A percentile compares a stretch with the other conserved stretches of the same genome.
phyloP scores from a whole-genome alignment of 2,888 invertebrate species.

The Eulithis prunata region DNA sequence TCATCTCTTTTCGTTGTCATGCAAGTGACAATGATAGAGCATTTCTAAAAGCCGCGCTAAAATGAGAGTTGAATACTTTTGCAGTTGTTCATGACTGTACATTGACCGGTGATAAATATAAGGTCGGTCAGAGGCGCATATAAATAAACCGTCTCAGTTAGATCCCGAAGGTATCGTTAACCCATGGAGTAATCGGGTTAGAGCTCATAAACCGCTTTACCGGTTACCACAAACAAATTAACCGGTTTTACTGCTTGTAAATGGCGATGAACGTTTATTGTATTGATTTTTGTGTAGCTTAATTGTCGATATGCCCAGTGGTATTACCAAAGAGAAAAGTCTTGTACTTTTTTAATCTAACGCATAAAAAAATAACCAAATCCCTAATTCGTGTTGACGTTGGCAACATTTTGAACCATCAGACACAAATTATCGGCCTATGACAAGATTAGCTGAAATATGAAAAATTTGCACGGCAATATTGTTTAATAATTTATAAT shows the following conservation, averaged over 20 bases:
- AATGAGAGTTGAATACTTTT: too few species aligned
- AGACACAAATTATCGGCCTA: too few species aligned
- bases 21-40: too few species aligned
- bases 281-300: slow-evolving; percentile 45
- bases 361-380: not conserved
- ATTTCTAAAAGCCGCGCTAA: too few species aligned
- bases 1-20: too few species aligned
- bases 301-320: too few species aligned
- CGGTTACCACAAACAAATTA: slow-evolving; percentile 71
- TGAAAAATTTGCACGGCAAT: too few species aligned
- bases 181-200: slow-evolving; percentile 67
- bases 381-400: not conserved
- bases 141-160: slow-evolving; percentile 58
- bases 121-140: slow-evolving; percentile 51
- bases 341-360: too few species aligned
- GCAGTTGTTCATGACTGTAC: not conserved
- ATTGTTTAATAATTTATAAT: too few species aligned
- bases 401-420: not conserved
- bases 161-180: slow-evolving; percentile 67
- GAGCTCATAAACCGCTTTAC: slow-evolving; percentile 69
- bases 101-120: slow-evolving; percentile 27
- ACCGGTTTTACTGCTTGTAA: slow-evolving; percentile 66
- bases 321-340: too few species aligned
- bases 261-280: slow-evolving; percentile 58
- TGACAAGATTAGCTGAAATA: too few species aligned